Conservation (phyloP, 2,113 vertebrate genomes). For the Gavialis gangeticus region DNA sequence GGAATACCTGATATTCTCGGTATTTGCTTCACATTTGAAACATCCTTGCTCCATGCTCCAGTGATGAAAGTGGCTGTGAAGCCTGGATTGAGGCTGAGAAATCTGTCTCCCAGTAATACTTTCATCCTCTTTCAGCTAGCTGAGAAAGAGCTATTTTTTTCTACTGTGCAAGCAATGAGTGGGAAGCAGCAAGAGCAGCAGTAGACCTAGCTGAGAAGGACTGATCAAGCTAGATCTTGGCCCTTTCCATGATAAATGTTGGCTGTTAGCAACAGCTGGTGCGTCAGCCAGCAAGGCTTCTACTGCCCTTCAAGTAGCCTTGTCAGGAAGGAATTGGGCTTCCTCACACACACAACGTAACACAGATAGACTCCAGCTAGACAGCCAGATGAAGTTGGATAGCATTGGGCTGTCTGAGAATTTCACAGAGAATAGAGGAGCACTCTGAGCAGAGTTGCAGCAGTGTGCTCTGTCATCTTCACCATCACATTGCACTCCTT, state of each 20-base stretch:
- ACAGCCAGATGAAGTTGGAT: background rate
- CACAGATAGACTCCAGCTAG: background rate
- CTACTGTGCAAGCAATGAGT: background rate
- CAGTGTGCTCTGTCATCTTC: background rate
- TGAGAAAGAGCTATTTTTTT: background rate
- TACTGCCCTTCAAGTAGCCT: background rate
- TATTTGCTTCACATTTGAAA: background rate
- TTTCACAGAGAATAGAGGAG: background rate
- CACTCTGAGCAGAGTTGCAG: background rate
- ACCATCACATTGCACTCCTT: background rate
- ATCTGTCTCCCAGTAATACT: accelerated
- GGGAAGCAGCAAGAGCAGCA: background rate
- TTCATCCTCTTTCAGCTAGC: background rate
- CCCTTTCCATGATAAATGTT: background rate
- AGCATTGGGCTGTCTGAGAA: background rate
- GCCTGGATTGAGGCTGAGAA: background rate
- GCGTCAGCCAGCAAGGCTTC: background rate
- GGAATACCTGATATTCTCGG: background rate
- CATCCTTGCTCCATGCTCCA: background rate
- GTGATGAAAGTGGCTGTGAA: slow-evolving; percentile 14
- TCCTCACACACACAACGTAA: background rate
- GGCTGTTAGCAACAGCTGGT: background rate
- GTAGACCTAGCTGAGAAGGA: background rate
- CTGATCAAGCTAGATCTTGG: background rate
- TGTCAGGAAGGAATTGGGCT: background rate